Evolutionary conservation across 2,888 invertebrate genomes (phyloP).

Genomic region (Capitulum mitella): DNA sequence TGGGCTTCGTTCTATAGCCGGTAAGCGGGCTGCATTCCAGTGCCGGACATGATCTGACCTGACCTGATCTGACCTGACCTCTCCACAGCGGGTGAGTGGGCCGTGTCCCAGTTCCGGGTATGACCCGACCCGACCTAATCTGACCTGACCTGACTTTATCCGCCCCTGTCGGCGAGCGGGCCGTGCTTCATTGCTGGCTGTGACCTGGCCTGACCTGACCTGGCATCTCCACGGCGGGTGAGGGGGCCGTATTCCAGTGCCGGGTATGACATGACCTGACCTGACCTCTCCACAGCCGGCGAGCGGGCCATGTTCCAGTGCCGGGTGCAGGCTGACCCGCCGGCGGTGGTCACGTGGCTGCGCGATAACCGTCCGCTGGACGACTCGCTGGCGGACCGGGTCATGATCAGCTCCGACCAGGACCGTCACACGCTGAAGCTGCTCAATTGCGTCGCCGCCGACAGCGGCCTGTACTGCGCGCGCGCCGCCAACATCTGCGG

Average conservation of each 20-base stretch:
- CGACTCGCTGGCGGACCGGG: slow-evolving; percentile 65
- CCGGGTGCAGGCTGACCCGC: slow-evolving; percentile 32
- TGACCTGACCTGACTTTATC: background rate
- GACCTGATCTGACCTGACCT: background rate
- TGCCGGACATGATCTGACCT: background rate
- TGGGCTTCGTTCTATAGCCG: no score
- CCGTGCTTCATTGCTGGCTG: no score
- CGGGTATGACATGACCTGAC: background rate
- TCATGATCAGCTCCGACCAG: slow-evolving; percentile 54
- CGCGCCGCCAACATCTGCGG: slow-evolving; percentile 74
- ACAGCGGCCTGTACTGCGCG: slow-evolving; percentile 84
- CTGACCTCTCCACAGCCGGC: slow-evolving; percentile 32
- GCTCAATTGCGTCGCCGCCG: slow-evolving; percentile 63
- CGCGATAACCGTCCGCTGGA: slow-evolving; percentile 69
- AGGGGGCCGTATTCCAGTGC: no score
- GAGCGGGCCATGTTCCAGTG: slow-evolving; percentile 36
- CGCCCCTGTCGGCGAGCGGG: slow-evolving; percentile 31
- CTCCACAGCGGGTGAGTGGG: no score
- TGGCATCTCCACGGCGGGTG: no score
- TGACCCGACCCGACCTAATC: background rate
- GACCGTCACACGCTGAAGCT: slow-evolving; percentile 57
- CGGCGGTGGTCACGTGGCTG: slow-evolving; percentile 35
- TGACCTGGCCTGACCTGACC: no score
- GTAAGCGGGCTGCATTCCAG: no score
- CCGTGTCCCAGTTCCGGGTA: no score